Conservation (phyloP, 2,113 vertebrate genomes). For the Odontesthes bonariensis region DNA sequence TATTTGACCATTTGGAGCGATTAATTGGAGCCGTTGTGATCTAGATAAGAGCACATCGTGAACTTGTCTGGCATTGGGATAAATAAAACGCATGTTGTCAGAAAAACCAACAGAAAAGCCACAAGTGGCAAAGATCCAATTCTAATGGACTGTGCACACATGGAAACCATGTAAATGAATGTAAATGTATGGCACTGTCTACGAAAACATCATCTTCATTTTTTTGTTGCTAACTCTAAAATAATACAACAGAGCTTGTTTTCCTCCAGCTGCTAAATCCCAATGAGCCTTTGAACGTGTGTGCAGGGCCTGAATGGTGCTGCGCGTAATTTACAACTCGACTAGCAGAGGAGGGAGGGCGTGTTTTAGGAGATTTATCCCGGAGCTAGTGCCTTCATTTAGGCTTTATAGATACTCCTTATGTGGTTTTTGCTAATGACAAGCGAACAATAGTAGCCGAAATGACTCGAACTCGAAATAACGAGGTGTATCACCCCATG, state of each 20-base stretch:
- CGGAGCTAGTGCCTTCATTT: slow-evolving; percentile 8
- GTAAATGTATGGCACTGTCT: background rate
- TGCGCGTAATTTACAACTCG: slow-evolving; percentile 63
- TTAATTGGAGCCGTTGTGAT: background rate
- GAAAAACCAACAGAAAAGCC: slow-evolving; percentile 16
- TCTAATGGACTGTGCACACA: background rate
- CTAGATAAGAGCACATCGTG: background rate
- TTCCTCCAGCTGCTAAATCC: background rate
- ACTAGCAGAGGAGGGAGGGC: slow-evolving; percentile 13
- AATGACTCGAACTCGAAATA: slow-evolving; percentile 4
- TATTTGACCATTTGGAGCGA: slow-evolving; percentile 1
- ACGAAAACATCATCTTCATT: background rate
- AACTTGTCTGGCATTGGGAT: background rate
- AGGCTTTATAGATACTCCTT: slow-evolving; percentile 4
- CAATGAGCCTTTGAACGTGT: slow-evolving; percentile 9
- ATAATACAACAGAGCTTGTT: background rate
- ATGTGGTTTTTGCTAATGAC: background rate
- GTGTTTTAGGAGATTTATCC: slow-evolving; percentile 38
- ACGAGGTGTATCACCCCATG: slow-evolving; percentile 1
- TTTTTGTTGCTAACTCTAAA: background rate
- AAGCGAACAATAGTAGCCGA: background rate
- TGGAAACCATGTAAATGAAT: background rate
- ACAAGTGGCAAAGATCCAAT: slow-evolving; percentile 46
- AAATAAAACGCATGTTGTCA: background rate
- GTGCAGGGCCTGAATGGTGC: slow-evolving; percentile 38